Percentiles rank a stretch among this genome's conserved stretches.
These are phyloP conservation scores for Ginglymostoma cirratum DNA, from an alignment of 2,113 vertebrate species.

Conservation along the genomic window DNA sequence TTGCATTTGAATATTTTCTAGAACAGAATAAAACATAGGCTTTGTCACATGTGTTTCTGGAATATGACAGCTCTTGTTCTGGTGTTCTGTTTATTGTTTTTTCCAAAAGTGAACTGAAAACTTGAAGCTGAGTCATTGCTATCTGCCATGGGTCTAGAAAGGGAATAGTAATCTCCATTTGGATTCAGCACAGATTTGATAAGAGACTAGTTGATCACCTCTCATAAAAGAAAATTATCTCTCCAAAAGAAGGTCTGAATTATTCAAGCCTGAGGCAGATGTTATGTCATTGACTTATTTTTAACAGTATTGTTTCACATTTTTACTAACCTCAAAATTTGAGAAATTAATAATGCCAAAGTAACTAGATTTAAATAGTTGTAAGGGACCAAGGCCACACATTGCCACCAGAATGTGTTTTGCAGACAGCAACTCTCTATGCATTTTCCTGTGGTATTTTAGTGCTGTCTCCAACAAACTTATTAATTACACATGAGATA, in stretches of 20 bases:
- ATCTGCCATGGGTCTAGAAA: too few relatives aligned
- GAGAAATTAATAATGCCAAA: not conserved
- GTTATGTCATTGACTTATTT: not conserved
- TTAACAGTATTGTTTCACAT: not conserved
- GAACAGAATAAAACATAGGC: not conserved
- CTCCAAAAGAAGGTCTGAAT: not conserved
- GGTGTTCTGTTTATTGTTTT: not conserved
- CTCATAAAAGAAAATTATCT: not conserved
- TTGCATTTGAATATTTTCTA: conserved; percentile 11
- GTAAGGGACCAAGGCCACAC: not conserved
- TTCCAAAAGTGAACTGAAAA: not conserved
- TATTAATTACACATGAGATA: not conserved
- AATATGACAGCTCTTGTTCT: not conserved
- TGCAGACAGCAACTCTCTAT: not conserved
- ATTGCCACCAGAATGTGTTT: not conserved
- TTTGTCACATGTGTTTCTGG: not conserved
- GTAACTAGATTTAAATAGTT: not conserved
- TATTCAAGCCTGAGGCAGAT: not conserved
- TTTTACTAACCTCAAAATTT: not conserved
- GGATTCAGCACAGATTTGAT: conserved; percentile 2
- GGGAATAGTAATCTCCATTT: not conserved
- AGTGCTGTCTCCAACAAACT: not conserved
- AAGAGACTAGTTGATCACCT: too few relatives aligned
- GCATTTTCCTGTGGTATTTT: not conserved
- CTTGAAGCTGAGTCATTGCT: not conserved